Percentiles rank a stretch among this genome's conserved stretches.
Evolutionary conservation across 1,140 invertebrate genomes (phyloP).

Genomic region (Eciton burchellii): DNA sequence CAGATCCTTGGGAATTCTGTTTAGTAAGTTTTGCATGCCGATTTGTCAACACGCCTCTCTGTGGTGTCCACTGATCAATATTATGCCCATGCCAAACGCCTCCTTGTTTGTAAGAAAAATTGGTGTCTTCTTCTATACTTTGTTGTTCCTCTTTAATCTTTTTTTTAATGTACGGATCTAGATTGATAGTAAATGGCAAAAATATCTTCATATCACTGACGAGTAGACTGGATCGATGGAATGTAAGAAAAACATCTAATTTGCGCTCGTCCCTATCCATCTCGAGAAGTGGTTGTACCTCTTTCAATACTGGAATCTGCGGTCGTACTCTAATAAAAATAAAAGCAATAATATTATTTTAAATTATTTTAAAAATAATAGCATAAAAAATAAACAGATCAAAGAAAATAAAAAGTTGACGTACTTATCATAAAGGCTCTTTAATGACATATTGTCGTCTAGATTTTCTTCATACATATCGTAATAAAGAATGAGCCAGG

Average conservation of each 20-base stretch:
- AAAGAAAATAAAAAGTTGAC: conserved; percentile 69
- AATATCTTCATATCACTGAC: conserved; percentile 97
- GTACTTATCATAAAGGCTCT: conserved; percentile 97
- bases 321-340: conserved; percentile 88
- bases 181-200: conserved; percentile 97
- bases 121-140: conserved; percentile 87
- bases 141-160: conserved; percentile 95
- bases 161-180: conserved; percentile 98
- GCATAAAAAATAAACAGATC: conserved; percentile 81
- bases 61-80: conserved; percentile 16
- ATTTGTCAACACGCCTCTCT: conserved; percentile 51
- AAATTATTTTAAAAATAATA: conserved; percentile 16
- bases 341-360: not conserved
- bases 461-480: conserved; percentile 95
- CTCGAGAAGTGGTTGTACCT: conserved; percentile 95
- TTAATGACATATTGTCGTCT: conserved; percentile 94
- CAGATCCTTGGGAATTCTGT: conserved; percentile 65
- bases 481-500: conserved; percentile 98
- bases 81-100: conserved; percentile 67
- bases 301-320: conserved; percentile 93
- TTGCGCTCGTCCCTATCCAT: conserved; percentile 97
- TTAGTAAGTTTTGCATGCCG: conserved; percentile 70
- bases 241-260: conserved; percentile 95
- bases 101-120: conserved; percentile 55
- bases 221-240: conserved; percentile 92